phyloP scores from a whole-genome alignment of 2,888 invertebrate genomes.

The Ichneumoninae sp. region DNA sequence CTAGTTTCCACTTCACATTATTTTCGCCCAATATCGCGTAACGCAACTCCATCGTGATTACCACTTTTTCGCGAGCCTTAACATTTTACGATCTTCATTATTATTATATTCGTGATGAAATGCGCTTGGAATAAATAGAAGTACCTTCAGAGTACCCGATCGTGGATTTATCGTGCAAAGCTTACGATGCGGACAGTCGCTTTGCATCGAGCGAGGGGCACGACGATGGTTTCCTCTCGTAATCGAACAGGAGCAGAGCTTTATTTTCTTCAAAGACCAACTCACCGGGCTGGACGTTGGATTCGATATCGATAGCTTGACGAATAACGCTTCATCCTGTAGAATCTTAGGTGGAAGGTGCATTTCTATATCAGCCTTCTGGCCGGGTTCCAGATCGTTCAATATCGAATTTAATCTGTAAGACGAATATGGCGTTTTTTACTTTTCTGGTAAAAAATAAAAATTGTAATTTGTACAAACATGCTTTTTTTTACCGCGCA shows the following conservation, averaged over 20 bases:
- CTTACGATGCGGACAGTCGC: constrained; percentile 81
- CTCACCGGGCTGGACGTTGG: constrained; percentile 72
- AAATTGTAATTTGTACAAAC: background rate
- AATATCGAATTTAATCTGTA: constrained; percentile 79
- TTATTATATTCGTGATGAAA: background rate
- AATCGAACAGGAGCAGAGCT: constrained; percentile 80
- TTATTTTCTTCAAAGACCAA: constrained; percentile 77
- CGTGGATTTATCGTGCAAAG: constrained; percentile 77
- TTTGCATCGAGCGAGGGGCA: constrained; percentile 75
- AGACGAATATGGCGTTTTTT: background rate
- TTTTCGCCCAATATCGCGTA: constrained; percentile 77
- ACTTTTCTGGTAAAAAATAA: too few species aligned
- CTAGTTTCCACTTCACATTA: constrained; percentile 80
- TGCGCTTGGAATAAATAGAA: background rate
- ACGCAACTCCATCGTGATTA: constrained; percentile 78
- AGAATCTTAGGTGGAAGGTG: constrained; percentile 78
- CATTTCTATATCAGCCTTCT: constrained; percentile 73
- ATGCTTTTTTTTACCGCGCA: background rate
- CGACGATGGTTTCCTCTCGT: constrained; percentile 70
- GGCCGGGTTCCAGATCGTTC: constrained; percentile 70
- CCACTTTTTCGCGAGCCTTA: constrained; percentile 58
- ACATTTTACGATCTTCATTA: background rate
- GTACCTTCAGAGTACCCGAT: constrained; percentile 77
- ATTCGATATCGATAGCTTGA: constrained; percentile 80
- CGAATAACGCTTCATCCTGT: constrained; percentile 73